These are phyloP conservation scores for Laspeyria flexula DNA, from an alignment of 2,888 invertebrate genomes.

Conservation along the genomic window DNA sequence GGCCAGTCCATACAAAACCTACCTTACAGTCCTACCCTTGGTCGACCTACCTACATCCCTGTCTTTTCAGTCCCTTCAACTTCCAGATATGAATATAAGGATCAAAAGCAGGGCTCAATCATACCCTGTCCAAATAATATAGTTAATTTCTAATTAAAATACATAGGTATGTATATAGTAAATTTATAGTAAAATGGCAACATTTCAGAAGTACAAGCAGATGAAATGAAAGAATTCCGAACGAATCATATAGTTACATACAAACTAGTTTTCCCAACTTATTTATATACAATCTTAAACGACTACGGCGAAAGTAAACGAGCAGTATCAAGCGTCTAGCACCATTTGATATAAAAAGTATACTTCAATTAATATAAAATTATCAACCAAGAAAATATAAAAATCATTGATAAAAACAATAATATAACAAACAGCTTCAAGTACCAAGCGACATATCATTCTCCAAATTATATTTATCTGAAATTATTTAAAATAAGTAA, in stretches of 20 bases:
- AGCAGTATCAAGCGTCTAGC: constrained; percentile 80
- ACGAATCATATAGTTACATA: constrained; percentile 40
- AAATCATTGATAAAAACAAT: constrained; percentile 66
- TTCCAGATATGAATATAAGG: constrained; percentile 70
- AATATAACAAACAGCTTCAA: constrained; percentile 63
- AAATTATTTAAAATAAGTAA: constrained; percentile 54
- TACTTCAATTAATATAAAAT: constrained; percentile 79
- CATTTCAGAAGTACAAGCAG: constrained; percentile 63
- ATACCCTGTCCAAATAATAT: constrained; percentile 74
- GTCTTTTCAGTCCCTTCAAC: constrained; percentile 78
- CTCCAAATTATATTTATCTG: constrained; percentile 35
- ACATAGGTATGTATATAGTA: constrained; percentile 40
- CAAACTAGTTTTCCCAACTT: constrained; percentile 50
- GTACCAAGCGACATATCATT: constrained; percentile 44
- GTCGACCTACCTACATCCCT: constrained; percentile 76
- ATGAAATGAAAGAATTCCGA: constrained; percentile 46
- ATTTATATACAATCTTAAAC: constrained; percentile 67
- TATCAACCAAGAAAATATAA: constrained; percentile 77
- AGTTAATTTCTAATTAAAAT: constrained; percentile 52
- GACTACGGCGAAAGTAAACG: constrained; percentile 72
- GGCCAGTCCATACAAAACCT: constrained; percentile 79
- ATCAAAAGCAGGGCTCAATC: constrained; percentile 60
- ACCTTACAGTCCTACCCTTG: constrained; percentile 66
- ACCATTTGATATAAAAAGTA: constrained; percentile 83
- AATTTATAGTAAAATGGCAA: constrained; percentile 66